Evolutionary conservation across 2,113 vertebrate genomes (phyloP), one percentile per base, ranked within the genome.

Genomic region (Lepidothrix coronata): DNA sequence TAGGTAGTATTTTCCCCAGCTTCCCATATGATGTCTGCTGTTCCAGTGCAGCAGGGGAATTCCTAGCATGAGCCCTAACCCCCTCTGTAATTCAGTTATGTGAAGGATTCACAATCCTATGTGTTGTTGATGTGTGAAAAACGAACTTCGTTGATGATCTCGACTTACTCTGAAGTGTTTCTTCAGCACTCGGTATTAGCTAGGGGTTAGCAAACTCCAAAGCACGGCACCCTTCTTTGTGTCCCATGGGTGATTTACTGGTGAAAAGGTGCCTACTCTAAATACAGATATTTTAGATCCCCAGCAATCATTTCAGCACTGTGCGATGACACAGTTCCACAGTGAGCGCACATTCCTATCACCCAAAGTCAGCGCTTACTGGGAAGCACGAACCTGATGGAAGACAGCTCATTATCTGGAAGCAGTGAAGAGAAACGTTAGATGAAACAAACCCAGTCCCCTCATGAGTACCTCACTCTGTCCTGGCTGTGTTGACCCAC

Each of bases 311-410:
- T 87, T 74, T 44, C 73, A 89, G 85, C 30, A 46, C 49, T 7
- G 11, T 41, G n/a, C 0, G 0, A 46, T 80, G 82, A 35, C 31
- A 78, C 39, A 48, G 48, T 75, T 48, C 14, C 62, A 68, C 54
- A 65, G 21, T 27, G 77, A 67, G 28, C 19, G 25, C 18, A 75
- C 22, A 15, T 73, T 85, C 85, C n/a, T 28, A 6, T 73, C n/a
- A 33, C 25, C 11, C 41, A n/a, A 44, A 91, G 8, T 20, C 61
- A 68, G 28, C 0, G 0, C 28, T 61, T 57, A 16, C 25, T 57
- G 28, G 52, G 33, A 61, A 30, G 37, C 28, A 30, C 28, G 58
- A 52, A 81, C 1, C 1, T 37, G 31, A 18, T 76, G 52, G 37
- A 88, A 87, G 35, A 17, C 48, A 77, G 20, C 11, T 87, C 8